These are phyloP conservation scores for Chaetorhynchus papuensis DNA, from an alignment of 2,113 vertebrate genomes.

Conservation along the genomic window DNA sequence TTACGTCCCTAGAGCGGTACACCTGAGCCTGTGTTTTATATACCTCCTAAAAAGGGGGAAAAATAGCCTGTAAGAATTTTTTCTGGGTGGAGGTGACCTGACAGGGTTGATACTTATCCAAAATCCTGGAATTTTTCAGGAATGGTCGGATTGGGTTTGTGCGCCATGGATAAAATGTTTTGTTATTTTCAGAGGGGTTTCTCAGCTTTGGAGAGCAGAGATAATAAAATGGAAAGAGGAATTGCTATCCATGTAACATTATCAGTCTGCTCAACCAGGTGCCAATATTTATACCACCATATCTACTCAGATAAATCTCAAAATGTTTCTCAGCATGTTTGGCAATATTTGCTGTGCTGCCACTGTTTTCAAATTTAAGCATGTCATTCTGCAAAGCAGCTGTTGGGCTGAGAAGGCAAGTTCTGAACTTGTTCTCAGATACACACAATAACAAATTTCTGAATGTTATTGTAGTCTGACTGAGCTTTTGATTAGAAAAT, in stretches of 20 bases:
- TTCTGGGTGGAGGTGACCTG: accelerated
- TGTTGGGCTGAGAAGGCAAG: not conserved
- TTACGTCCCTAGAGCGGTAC: not conserved
- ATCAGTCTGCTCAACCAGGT: not conserved
- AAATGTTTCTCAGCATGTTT: not conserved
- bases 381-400: not conserved
- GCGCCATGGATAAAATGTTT: not conserved
- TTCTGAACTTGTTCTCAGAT: not conserved
- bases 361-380: not conserved
- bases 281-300: not conserved
- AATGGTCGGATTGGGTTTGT: not conserved
- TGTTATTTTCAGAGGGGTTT: not conserved
- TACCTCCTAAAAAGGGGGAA: not conserved
- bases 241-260: not conserved
- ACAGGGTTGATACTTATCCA: not conserved
- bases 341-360: not conserved
- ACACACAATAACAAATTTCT: not conserved
- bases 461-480: not conserved
- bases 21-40: not conserved
- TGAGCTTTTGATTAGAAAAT: not conserved
- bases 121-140: not conserved
- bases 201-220: not conserved
- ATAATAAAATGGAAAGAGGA: not conserved
- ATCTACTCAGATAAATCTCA: not conserved
- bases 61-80: not conserved